These are phyloP conservation scores for Sipha maydis DNA, from an alignment of 2,888 invertebrate species.

Conservation along the genomic window DNA sequence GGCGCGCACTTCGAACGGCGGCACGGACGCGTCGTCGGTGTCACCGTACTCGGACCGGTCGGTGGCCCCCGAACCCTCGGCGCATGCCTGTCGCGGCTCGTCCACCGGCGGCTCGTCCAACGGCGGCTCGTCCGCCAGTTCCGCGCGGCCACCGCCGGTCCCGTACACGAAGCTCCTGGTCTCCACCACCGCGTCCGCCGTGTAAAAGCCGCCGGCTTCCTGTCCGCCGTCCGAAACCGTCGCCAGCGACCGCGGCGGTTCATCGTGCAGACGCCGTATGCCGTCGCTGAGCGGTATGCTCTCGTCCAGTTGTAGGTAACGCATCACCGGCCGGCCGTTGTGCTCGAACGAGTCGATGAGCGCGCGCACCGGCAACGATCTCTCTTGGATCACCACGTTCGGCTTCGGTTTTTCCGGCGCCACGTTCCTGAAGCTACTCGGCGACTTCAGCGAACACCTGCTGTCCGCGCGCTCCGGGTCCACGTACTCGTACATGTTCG, in stretches of 20 bases:
- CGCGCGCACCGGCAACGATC: constrained; percentile 68
- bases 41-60: constrained; percentile 33
- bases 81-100: neutral
- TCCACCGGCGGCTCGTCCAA: neutral
- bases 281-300: constrained; percentile 48
- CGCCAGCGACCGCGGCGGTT: neutral
- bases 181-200: constrained; percentile 67
- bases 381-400: constrained; percentile 60
- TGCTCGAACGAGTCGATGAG: constrained; percentile 75
- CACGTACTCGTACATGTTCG: constrained; percentile 26
- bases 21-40: neutral
- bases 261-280: constrained; percentile 35
- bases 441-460: constrained; percentile 66
- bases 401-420: constrained; percentile 5
- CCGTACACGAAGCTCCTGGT: constrained; percentile 65
- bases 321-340: constrained; percentile 72
- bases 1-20: constrained; percentile 4
- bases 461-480: neutral
- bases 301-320: constrained; percentile 69
- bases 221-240: neutral
- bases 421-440: constrained; percentile 67
- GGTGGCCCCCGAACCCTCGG: constrained; percentile 12
- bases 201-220: constrained; percentile 66
- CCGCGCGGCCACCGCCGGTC: neutral
- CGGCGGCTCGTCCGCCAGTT: neutral